Evolutionary conservation across 1,140 invertebrate species (phyloP).

Genomic region (Phymastichus coffea): DNA sequence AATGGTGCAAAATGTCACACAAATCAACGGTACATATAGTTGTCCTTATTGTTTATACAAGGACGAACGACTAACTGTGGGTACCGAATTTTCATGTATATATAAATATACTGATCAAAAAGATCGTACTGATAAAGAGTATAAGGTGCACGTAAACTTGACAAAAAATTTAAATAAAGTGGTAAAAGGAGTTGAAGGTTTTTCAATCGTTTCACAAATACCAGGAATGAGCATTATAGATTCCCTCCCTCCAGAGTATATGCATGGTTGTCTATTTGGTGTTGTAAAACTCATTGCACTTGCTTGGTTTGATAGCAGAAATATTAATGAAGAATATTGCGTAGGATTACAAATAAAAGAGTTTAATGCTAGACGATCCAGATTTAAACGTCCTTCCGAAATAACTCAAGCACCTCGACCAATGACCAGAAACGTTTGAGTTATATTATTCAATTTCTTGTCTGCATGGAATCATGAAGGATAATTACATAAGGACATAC

Average conservation of each 20-base stretch:
- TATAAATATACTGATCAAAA: neutral
- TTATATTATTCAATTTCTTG: slow-evolving; percentile 26
- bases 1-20: neutral
- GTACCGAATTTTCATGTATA: neutral
- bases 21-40: neutral
- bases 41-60: neutral
- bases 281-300: neutral
- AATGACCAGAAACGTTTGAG: neutral
- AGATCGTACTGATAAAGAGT: neutral
- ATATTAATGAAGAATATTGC: neutral
- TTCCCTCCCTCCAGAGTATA: neutral
- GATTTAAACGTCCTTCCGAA: neutral
- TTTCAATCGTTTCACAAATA: neutral
- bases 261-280: neutral
- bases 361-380: neutral
- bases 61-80: neutral
- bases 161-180: neutral
- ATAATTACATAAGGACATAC: neutral
- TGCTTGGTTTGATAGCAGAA: neutral
- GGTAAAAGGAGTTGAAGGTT: neutral
- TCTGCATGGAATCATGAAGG: too few species aligned
- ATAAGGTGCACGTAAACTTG: neutral
- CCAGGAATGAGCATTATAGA: neutral
- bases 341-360: neutral
- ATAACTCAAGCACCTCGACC: neutral